phyloP scores from a whole-genome alignment of 30 jellyfish, hydroid and myxozoan species.

The Cassiopea andromeda region DNA sequence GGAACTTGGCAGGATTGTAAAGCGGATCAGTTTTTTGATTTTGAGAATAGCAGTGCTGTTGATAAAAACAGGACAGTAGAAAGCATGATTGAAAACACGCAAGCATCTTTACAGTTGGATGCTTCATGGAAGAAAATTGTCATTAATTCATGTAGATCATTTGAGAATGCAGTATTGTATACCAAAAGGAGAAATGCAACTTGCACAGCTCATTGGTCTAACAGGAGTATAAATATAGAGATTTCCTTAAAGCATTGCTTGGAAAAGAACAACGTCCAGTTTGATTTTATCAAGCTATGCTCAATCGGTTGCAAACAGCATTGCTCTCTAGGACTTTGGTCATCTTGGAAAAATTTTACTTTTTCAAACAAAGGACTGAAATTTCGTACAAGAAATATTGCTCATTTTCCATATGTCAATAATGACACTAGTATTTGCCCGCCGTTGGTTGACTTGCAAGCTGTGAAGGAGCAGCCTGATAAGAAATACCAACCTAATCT shows the following conservation, averaged over 20 bases:
- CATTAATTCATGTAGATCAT: slow-evolving; percentile 55
- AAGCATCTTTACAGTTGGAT: neutral
- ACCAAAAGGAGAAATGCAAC: slow-evolving; percentile 54
- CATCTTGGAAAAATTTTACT: slow-evolving; percentile 50
- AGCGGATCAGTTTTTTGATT: slow-evolving; percentile 12
- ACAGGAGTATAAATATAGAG: neutral
- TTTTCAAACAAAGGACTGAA: slow-evolving; percentile 3
- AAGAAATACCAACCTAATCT: neutral
- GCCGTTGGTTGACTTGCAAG: slow-evolving; percentile 14
- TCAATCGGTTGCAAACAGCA: slow-evolving; percentile 65
- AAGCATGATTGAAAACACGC: neutral
- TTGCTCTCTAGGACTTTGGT: slow-evolving; percentile 64
- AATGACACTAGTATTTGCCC: slow-evolving; percentile 43
- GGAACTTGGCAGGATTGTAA: slow-evolving; percentile 48
- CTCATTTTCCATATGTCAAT: slow-evolving; percentile 29
- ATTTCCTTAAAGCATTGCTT: slow-evolving; percentile 39
- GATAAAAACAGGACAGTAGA: slow-evolving; percentile 37
- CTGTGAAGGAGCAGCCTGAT: neutral
- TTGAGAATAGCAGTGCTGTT: neutral
- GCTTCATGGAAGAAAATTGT: slow-evolving; percentile 47
- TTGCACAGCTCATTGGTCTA: slow-evolving; percentile 64
- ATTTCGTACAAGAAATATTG: slow-evolving; percentile 41
- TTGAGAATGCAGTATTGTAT: slow-evolving; percentile 26
- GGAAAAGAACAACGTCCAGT: neutral
- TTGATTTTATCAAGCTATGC: slow-evolving; percentile 33